Base-by-base conservation (phyloP, 2,797 vertebrate genomes). In the Buphagus erythrorhynchus region DNA sequence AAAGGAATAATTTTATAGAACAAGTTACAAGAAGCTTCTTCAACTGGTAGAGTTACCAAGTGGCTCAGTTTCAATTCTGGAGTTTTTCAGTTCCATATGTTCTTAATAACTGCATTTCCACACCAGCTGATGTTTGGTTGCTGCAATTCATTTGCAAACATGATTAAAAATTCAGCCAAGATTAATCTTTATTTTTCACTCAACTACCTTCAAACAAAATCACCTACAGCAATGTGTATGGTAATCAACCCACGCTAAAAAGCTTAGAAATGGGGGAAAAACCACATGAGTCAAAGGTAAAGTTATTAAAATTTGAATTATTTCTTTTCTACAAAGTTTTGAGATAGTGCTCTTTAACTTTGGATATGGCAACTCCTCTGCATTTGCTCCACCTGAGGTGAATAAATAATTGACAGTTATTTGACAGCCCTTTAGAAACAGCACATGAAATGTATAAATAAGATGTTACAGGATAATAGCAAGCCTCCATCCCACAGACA, bases 131-230 rank as follows among this genome's bases (percentile, higher is more conserved):
- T 76, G 77, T 57, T 79, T 87, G 65, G 61, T 80, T 69, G 78
- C 75, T 89, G 61, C 65, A 87, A 65, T 74, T 94, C 88, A 92
- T 96, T 96, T 96, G 84, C 78, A 93, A 96, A 80, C 68, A 80
- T n/a, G 86, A 95, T 94, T 95, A 93, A 93, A 95, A 96, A 95
- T 92, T 87, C 93, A 91, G 95, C 86, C 77, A 89, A 92, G 68
- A 97, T 95, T 89, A 96, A 94, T 94, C 92, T 96, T 89, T 80
- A 91, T 92, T 94, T 96, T 92, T 96, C 88, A 92, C 65, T 87
- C 86, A 93, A 26, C 84, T 86, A 82, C 90, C 74, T 96, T 96
- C 93, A 89, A 93, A 96, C 80, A 83, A 79, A 93, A 94, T 91
- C 86, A 96, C 95, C 95, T 83, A 49, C 77, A 96, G 96, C 71